Evolutionary conservation across 2,113 vertebrate genomes (phyloP), one percentile per base, ranked within the genome.

Genomic region (Melanerpes aurifrons): DNA sequence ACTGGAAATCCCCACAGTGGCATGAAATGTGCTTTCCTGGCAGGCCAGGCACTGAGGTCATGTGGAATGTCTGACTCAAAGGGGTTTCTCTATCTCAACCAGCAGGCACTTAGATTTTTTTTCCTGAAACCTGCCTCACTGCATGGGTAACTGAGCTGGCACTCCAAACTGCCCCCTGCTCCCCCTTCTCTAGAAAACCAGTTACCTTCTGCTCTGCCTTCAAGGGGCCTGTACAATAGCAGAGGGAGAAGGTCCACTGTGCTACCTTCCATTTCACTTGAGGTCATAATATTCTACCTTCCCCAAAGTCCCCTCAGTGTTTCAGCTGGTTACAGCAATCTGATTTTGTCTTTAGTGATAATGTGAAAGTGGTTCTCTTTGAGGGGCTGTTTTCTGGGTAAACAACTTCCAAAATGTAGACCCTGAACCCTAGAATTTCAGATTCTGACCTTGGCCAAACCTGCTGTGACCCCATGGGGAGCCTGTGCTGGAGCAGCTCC

Each of bases 81-180:
- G 92, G 75, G 75, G 20, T 84, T 95, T 92, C 92, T 92, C 94
- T 62, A 45, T 87, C 92, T 61, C 94, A 91, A 91, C 28, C 77
- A 75, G 64, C 88, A 89, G 5, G 57, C 26, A 24, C 16, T 47
- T 94, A 87, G 77, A 56, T 92, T 87, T 90, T 43, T 87, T 89
- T 84, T 75, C 61, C 82, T 89, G 77, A 92, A 81, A 69, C 40
- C 53, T 35, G n/a, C 40, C 43, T 90, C 72, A 12, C 6, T 58
- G 74, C 40, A 45, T n/a, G 83, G 64, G 58, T 87, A 56, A 25
- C 31, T 35, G 47, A 1, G 1, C 57, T 89, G 88, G 67, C 16
- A 15, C 31, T 48, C 25, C 43, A 10, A 0, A 62, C 37, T 64
- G 48, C 29, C 31, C 35, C 53, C 56, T 13, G 5, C 19, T 19